phyloP scores from a whole-genome alignment of 2,113 vertebrate genomes.

The Hoplias malabaricus region DNA sequence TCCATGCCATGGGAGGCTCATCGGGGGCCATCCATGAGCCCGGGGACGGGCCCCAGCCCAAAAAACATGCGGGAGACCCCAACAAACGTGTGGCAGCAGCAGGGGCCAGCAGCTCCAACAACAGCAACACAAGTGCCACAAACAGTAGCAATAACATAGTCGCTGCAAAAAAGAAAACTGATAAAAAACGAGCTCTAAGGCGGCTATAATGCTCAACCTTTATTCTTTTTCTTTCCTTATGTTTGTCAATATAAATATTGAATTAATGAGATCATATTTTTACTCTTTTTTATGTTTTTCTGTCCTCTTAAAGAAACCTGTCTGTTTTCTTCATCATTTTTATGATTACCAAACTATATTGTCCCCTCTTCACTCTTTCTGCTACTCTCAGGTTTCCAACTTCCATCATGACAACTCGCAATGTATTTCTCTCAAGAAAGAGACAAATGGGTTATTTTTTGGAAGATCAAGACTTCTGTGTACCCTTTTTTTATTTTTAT shows the following conservation, averaged over 20 bases:
- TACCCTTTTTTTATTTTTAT: background rate
- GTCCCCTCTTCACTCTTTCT: background rate
- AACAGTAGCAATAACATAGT: slow-evolving; percentile 70
- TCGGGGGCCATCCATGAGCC: slow-evolving; percentile 68
- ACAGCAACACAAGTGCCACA: slow-evolving; percentile 59
- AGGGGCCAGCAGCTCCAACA: slow-evolving; percentile 68
- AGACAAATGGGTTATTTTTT: background rate
- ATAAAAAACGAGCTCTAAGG: slow-evolving; percentile 89
- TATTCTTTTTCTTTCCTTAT: slow-evolving; percentile 41
- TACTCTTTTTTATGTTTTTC: slow-evolving; percentile 56
- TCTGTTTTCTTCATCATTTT: slow-evolving; percentile 36
- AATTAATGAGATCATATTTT: slow-evolving; percentile 64
- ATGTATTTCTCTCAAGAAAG: slow-evolving; percentile 8
- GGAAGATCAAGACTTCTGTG: background rate
- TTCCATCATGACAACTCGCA: slow-evolving; percentile 20
- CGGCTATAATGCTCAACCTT: slow-evolving; percentile 79
- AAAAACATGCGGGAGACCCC: slow-evolving; percentile 90
- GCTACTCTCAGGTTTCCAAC: slow-evolving; percentile 24
- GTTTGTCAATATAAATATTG: slow-evolving; percentile 72
- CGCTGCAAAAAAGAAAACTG: slow-evolving; percentile 88
- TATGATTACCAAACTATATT: slow-evolving; percentile 29
- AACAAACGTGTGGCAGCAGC: slow-evolving; percentile 69
- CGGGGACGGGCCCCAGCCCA: slow-evolving; percentile 81
- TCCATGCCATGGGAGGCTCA: slow-evolving; percentile 79
- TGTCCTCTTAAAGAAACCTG: slow-evolving; percentile 39